These are phyloP conservation scores for Sterrhoptilus dennistouni DNA, from an alignment of 2,113 vertebrate genomes.

Conservation along the genomic window DNA sequence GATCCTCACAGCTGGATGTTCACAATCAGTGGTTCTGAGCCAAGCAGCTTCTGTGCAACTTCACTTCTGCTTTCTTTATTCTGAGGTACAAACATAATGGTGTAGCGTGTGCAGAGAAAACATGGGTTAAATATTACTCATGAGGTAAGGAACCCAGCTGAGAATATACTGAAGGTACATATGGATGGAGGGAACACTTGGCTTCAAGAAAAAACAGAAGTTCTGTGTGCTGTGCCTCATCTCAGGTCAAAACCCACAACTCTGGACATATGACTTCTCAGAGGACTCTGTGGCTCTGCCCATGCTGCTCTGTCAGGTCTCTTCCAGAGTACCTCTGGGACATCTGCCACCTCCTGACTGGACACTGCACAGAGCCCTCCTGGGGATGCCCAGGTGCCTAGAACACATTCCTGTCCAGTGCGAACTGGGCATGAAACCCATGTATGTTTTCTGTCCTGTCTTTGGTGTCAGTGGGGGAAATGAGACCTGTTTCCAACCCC, in stretches of 20 bases:
- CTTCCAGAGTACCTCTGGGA: not conserved
- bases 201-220: not conserved
- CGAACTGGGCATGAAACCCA: not conserved
- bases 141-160: not conserved
- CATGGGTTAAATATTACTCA: not conserved
- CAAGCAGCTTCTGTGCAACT: not conserved
- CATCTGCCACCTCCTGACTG: not conserved
- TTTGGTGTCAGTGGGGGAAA: not conserved
- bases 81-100: not conserved
- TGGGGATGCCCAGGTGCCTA: rapidly evolving
- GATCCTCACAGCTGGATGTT: not conserved
- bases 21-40: not conserved
- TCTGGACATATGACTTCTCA: not conserved
- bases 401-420: not conserved
- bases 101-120: not conserved
- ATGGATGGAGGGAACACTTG: not conserved
- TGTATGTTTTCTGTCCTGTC: not conserved
- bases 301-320: not conserved
- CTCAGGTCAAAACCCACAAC: not conserved
- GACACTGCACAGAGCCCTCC: not conserved
- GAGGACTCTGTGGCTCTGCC: not conserved
- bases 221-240: not conserved
- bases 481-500: not conserved
- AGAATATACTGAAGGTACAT: not conserved
- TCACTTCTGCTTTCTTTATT: not conserved